phyloP scores from a whole-genome alignment of 1,140 invertebrate genomes.

The Ectropis grisescens region DNA sequence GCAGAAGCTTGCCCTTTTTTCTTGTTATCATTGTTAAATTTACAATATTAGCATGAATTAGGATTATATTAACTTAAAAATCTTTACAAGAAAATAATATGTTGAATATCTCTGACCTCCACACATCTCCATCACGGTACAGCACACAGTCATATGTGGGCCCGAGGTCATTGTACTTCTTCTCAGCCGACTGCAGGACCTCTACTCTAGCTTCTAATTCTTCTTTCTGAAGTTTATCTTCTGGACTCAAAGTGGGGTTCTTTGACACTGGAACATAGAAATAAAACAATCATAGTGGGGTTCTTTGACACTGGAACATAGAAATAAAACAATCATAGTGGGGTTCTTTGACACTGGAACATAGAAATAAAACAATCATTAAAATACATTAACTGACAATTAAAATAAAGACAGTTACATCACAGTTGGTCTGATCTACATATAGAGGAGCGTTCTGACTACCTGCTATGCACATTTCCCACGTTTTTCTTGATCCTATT shows the following conservation, averaged over 20 bases:
- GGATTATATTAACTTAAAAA: too few species aligned
- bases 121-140: constrained; percentile 76
- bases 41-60: too few species aligned
- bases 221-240: constrained; percentile 90
- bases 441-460: too few species aligned
- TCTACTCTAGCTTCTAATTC: constrained; percentile 91
- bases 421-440: too few species aligned
- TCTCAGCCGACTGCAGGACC: constrained; percentile 85
- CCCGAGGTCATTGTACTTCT: constrained; percentile 89
- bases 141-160: constrained; percentile 95
- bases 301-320: constrained; percentile 33
- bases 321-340: constrained; percentile 43
- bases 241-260: constrained; percentile 64
- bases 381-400: constrained; percentile 4
- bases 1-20: too few species aligned
- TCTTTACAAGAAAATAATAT: too few species aligned
- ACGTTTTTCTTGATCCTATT: too few species aligned
- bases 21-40: too few species aligned
- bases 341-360: constrained; percentile 38
- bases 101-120: constrained; percentile 62
- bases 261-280: constrained; percentile 32
- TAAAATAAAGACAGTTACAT: too few species aligned
- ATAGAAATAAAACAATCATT: constrained; percentile 30
- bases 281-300: constrained; percentile 44
- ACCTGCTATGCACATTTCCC: too few species aligned